Base-by-base conservation (phyloP, 2,113 vertebrate genomes). In the Ascaphus truei region DNA sequence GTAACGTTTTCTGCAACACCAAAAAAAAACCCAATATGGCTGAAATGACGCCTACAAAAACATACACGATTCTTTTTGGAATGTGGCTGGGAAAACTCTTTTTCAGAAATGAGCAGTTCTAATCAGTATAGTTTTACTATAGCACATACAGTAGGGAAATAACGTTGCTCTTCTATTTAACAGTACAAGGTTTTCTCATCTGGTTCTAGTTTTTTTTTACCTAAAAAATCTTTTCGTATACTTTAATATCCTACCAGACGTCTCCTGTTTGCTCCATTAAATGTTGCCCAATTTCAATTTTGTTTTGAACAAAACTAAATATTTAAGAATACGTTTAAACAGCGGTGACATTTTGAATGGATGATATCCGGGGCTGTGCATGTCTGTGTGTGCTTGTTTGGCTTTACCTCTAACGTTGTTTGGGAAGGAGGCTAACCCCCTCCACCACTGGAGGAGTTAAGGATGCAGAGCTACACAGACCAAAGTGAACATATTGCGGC, bases 281-380 rank as follows among this genome's bases (percentile, higher is more conserved):
- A 16, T 55, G 16, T 34, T 51, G 20, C 45, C 15, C 3, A 36
- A 51, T 15, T 2, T 51, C 45, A 34, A 22, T 71, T 60, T 61
- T 41, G 67, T 52, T 61, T 71, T 20, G 22, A 10, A 4, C 25
- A 61, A 52, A 71, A 25, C 56, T 71, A 71, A 71, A 71, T 71
- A 61, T 71, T 61, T 71, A 25, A 61, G 39, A 50, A 4, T 12
- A 37, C 41, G 47, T 41, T 43, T 71, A 71, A 71, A 61, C 67
- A 71, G 16, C 15, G 23, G 47, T 39, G 67, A 41, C 34, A 48
- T 68, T 68, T 23, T 3, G 9, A 29, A 61, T 30, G 16, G 47
- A 60, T 22, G 20, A 48, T 39, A 50, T 59, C 56, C 43, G 30
- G 55, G 31, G 12, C 23, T 29, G 4, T 13, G 9, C 12, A 34